phyloP scores from a whole-genome alignment of 2,797 vertebrate species.

The Sebastes dallii region DNA sequence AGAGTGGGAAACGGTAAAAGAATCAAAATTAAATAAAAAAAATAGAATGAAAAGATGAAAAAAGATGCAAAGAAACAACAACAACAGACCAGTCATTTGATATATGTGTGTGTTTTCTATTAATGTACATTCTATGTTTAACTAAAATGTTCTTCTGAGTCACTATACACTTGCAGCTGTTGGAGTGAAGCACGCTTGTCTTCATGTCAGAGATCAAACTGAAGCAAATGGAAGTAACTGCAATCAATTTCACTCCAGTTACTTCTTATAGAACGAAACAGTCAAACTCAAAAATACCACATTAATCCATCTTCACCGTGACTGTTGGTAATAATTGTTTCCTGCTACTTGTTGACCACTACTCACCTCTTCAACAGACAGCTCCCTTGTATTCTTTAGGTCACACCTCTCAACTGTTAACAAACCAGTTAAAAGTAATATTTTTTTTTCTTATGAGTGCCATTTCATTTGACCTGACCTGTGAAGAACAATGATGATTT shows the following conservation, averaged over 20 bases:
- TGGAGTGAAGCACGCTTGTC: background rate
- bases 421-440: background rate
- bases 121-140: background rate
- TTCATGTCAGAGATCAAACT: slow-evolving; percentile 6
- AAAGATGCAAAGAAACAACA: background rate
- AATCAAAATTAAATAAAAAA: background rate
- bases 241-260: background rate
- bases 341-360: background rate
- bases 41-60: background rate
- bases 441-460: background rate
- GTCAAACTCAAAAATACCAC: background rate
- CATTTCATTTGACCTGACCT: background rate
- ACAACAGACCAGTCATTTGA: background rate
- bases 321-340: slow-evolving; percentile 1
- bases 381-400: background rate
- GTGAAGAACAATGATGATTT: background rate
- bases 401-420: background rate
- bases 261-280: background rate
- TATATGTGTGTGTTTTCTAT: background rate
- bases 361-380: background rate
- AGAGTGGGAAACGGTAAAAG: background rate
- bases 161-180: background rate
- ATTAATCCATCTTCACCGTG: background rate
- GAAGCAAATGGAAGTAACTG: background rate
- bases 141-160: background rate